Evolutionary conservation across 2,888 invertebrate genomes (phyloP), one percentile per base, ranked within the genome.

Genomic region (Autographa gamma): DNA sequence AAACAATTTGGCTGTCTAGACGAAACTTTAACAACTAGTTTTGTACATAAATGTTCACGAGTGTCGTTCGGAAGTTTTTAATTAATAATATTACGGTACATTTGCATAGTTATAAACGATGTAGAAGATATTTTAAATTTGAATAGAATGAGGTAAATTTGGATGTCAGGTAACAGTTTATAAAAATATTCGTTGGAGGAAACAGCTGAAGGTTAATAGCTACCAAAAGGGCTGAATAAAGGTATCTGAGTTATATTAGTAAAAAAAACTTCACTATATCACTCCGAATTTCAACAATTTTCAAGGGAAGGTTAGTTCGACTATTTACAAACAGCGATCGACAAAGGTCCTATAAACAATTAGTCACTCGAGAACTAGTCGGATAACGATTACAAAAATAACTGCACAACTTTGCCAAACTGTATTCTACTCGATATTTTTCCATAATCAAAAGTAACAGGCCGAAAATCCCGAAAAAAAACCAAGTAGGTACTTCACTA

Each of bases 281-380:
- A 77, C 76, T 81, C 68, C 71, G 80, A 82, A 80, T 86, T 79
- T 84, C 81, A 82, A 82, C 80, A 73, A 69, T 71, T 19, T 85
- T 87, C 93, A 92, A 93, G 93, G 91, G 88, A 93, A 93, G 93
- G 93, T 84, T 90, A 68, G 71, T 81, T 80, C 69, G 64, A 80
- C 83, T 85, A 82, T 80, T 80, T 77, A 73, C 72, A 81, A 82
- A 80, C 66, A 69, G 66, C 72, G 82, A 88, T 81, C 84, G 85
- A 86, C 76, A 86, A 80, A 84, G 74, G 66, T 71, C 73, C 62
- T 60, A 76, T 69, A 84, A 71, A 82, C 80, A 65, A 73, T 77
- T 69, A 74, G 66, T 76, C 80, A 70, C 25, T 62, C n/a, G 9
- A 38, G 52, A 73, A 66, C 19, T 34, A 70, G 68, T 71, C 56